A percentile compares a stretch with the other conserved stretches of the same genome.
These are phyloP conservation scores for Eumacrocentrus americanus DNA, from an alignment of 2,888 invertebrate species.

Conservation along the genomic window DNA sequence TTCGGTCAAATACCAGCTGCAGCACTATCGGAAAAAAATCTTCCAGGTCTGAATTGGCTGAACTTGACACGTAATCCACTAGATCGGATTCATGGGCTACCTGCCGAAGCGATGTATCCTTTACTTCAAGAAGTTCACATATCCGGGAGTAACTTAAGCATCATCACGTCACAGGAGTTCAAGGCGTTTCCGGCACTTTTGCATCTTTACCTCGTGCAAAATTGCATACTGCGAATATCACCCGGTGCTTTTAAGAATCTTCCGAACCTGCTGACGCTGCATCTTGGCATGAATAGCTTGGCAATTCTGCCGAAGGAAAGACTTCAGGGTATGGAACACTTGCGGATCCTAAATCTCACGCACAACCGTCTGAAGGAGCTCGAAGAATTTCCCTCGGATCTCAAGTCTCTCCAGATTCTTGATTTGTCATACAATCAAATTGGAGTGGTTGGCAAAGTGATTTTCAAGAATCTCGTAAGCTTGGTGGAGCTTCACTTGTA, in stretches of 20 bases:
- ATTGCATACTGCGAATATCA: constrained; percentile 79
- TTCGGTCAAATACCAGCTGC: constrained; percentile 81
- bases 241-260: constrained; percentile 85
- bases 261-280: constrained; percentile 78
- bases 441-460: constrained; percentile 76
- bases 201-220: constrained; percentile 74
- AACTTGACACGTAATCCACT: constrained; percentile 87
- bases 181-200: constrained; percentile 81
- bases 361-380: constrained; percentile 82
- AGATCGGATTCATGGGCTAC: constrained; percentile 74
- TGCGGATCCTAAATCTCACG: constrained; percentile 82
- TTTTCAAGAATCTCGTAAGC: constrained; percentile 77
- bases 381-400: constrained; percentile 80
- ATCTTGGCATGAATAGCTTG: constrained; percentile 83
- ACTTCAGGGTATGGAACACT: constrained; percentile 77
- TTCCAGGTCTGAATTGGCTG: constrained; percentile 75
- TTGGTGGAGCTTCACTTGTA: constrained; percentile 79
- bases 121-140: constrained; percentile 79
- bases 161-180: constrained; percentile 85
- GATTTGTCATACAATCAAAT: constrained; percentile 86
- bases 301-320: constrained; percentile 85
- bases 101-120: constrained; percentile 74
- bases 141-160: constrained; percentile 79
- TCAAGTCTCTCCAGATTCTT: constrained; percentile 78
- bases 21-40: constrained; percentile 75